Conservation (phyloP, 2,797 vertebrate genomes). For the Gila robusta region DNA sequence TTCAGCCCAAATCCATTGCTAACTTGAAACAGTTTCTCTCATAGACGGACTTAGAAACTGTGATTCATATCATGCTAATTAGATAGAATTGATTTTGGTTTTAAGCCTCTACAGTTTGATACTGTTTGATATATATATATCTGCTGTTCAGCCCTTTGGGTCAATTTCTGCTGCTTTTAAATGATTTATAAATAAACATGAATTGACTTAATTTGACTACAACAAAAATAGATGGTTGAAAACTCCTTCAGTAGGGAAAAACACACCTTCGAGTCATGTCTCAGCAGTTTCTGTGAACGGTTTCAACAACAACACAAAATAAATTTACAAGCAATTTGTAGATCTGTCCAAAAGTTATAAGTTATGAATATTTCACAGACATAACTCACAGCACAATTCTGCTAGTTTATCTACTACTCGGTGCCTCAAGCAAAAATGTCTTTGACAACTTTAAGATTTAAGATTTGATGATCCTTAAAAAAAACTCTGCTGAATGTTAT, state of each 20-base stretch:
- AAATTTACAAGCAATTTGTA: too few relatives aligned
- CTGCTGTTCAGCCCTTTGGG: background rate
- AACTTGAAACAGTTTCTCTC: background rate
- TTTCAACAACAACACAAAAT: background rate
- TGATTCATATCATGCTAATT: background rate
- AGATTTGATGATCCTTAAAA: background rate
- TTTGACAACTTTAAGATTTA: background rate
- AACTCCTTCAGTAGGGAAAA: background rate
- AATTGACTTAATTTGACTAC: background rate
- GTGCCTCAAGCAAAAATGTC: background rate
- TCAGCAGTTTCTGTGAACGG: background rate
- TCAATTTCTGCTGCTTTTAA: slow-evolving; percentile 8
- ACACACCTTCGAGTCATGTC: background rate
- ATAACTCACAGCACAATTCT: background rate
- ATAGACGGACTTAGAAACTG: background rate
- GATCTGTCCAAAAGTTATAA: slow-evolving; percentile 3
- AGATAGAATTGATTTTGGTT: background rate
- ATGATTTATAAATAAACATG: slow-evolving; percentile 5
- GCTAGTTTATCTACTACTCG: background rate
- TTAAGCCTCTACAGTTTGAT: background rate
- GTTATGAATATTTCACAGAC: background rate
- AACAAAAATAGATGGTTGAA: slow-evolving; percentile 10
- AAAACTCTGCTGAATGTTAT: background rate
- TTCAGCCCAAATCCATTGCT: background rate
- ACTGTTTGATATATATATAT: too few relatives aligned